Percentiles rank a stretch among this genome's conserved stretches.
phyloP scores from a whole-genome alignment of 2,797 vertebrate species.

The Orientallactaga sibirica region DNA sequence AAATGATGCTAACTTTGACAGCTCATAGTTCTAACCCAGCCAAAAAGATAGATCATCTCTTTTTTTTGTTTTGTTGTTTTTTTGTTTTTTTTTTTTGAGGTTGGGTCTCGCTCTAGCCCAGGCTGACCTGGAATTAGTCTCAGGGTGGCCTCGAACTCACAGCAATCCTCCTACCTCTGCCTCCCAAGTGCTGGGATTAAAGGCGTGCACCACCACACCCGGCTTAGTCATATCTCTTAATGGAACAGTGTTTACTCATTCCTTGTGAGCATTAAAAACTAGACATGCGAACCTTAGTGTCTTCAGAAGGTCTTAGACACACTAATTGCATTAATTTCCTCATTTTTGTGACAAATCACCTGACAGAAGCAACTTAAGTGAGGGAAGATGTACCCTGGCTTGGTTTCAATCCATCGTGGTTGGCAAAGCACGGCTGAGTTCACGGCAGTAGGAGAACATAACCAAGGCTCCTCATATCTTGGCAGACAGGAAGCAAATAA shows the following conservation, averaged over 20 bases:
- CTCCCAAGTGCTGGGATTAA: too few species aligned
- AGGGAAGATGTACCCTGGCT: neutral
- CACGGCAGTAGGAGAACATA: neutral
- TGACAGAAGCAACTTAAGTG: neutral
- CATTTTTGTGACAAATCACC: neutral
- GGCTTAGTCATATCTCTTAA: neutral
- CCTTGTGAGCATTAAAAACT: neutral
- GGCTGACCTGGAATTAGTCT: too few species aligned
- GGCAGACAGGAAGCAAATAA: neutral
- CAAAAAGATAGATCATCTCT: neutral
- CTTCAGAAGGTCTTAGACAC: conserved; percentile 42
- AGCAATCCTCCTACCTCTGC: too few species aligned
- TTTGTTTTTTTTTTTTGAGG: too few species aligned
- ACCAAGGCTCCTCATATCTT: neutral
- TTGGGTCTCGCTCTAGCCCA: too few species aligned
- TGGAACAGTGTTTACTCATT: neutral
- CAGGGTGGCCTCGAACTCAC: too few species aligned
- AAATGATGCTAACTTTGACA: neutral
- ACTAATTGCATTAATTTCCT: neutral
- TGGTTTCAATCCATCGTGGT: neutral
- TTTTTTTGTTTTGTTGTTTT: too few species aligned
- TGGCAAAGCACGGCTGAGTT: neutral
- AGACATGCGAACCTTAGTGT: neutral
- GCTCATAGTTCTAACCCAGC: neutral
- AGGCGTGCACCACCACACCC: too few species aligned